phyloP scores from a whole-genome alignment of 2,113 vertebrate genomes.

The Ahaetulla prasina region DNA sequence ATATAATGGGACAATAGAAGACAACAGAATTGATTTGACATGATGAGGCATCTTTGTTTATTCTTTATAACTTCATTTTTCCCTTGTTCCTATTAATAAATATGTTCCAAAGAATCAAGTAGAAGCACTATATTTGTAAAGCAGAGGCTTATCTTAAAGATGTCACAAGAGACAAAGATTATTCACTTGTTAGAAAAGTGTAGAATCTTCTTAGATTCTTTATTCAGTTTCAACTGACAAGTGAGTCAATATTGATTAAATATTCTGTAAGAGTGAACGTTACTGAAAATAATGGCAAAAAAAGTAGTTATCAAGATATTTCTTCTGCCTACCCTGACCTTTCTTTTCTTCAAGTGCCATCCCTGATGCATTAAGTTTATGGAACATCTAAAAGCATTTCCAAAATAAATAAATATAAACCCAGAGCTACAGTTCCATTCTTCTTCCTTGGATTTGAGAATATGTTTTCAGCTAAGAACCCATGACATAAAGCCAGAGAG shows the following conservation, averaged over 20 bases:
- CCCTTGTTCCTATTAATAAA: neutral
- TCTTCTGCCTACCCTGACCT: neutral
- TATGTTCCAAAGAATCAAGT: rapidly evolving
- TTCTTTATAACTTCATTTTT: neutral
- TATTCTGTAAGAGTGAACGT: neutral
- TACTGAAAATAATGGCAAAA: neutral
- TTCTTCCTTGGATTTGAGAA: neutral
- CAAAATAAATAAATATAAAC: neutral
- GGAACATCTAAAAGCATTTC: neutral
- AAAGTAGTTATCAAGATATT: neutral
- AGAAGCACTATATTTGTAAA: neutral
- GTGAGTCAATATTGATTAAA: neutral
- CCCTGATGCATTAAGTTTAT: neutral
- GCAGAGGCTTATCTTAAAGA: neutral
- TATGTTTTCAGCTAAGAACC: neutral
- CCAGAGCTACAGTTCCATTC: neutral
- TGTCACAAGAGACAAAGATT: neutral
- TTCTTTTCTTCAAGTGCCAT: neutral
- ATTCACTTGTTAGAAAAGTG: rapidly evolving
- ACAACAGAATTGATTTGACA: neutral
- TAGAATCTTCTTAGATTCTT: neutral
- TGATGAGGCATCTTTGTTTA: neutral
- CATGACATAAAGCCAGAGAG: neutral
- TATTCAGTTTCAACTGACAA: neutral
- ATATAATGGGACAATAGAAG: neutral